Percentiles rank a stretch among this genome's conserved stretches.
These are phyloP conservation scores for Centruroides vittatus DNA, from an alignment of 1,140 invertebrate species.

Conservation along the genomic window DNA sequence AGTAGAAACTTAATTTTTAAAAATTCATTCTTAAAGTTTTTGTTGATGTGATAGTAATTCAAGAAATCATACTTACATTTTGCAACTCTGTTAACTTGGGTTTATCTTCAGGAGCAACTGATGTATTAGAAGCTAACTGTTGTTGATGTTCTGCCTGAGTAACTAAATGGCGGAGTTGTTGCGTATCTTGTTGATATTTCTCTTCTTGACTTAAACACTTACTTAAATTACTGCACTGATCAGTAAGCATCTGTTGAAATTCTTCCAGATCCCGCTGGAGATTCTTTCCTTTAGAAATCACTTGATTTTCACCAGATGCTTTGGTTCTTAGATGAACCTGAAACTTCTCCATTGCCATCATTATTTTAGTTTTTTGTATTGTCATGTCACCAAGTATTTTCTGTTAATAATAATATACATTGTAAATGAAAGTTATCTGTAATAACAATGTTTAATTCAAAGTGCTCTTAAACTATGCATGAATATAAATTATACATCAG, in stretches of 20 bases:
- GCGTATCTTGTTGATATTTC: slow-evolving; percentile 73
- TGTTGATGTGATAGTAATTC: too few species aligned
- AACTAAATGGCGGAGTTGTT: slow-evolving; percentile 61
- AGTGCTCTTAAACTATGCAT: too few species aligned
- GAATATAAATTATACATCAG: too few species aligned
- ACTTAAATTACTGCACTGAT: slow-evolving; percentile 55
- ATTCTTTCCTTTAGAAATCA: slow-evolving; percentile 52
- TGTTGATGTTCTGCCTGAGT: slow-evolving; percentile 73
- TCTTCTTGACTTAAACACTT: slow-evolving; percentile 70
- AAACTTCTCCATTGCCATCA: slow-evolving; percentile 80
- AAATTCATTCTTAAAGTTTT: too few species aligned
- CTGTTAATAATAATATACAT: slow-evolving; percentile 7
- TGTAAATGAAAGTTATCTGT: too few species aligned
- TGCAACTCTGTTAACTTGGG: too few species aligned
- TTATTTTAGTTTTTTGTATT: slow-evolving; percentile 79
- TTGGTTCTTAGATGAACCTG: slow-evolving; percentile 19
- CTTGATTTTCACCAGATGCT: slow-evolving; percentile 52
- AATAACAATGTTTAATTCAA: too few species aligned
- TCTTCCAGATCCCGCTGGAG: slow-evolving; percentile 50
- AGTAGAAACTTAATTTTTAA: too few species aligned
- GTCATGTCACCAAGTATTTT: slow-evolving; percentile 73
- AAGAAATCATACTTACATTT: too few species aligned
- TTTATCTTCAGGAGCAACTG: slow-evolving; percentile 57
- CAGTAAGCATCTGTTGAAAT: slow-evolving; percentile 46
- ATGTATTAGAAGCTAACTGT: slow-evolving; percentile 58